Conservation (phyloP, 2,797 vertebrate species). For the Helarctos malayanus region DNA sequence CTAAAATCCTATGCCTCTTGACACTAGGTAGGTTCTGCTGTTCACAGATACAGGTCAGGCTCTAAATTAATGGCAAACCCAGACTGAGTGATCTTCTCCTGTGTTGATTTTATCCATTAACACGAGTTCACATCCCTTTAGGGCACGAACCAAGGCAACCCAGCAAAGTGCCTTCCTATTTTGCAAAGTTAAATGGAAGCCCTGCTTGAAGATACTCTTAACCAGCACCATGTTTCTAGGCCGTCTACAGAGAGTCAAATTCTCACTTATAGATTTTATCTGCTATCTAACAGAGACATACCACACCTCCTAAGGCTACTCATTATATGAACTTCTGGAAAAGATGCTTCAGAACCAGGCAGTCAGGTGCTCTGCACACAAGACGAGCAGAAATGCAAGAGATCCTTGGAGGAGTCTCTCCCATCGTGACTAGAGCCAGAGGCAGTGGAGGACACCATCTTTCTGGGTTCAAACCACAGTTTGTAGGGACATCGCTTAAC, state of each 20-base stretch:
- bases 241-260: background rate
- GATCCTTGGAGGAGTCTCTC: background rate
- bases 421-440: background rate
- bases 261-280: background rate
- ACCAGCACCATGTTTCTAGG: background rate
- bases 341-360: background rate
- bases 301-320: background rate
- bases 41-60: background rate
- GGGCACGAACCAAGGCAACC: background rate
- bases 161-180: background rate
- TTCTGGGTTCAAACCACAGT: background rate
- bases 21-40: background rate
- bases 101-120: background rate
- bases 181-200: background rate
- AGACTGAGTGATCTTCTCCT: background rate
- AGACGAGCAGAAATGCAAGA: background rate
- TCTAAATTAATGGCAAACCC: slow-evolving; percentile 26
- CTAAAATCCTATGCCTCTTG: background rate
- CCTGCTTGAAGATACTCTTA: slow-evolving; percentile 32
- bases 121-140: background rate
- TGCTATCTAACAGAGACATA: background rate
- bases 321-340: slow-evolving; percentile 3
- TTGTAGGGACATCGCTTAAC: background rate
- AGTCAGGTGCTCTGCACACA: background rate
- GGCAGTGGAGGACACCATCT: background rate